Evolutionary conservation across 2,113 vertebrate genomes (phyloP), one percentile per base, ranked within the genome.

Genomic region (Harpagus bidentatus): DNA sequence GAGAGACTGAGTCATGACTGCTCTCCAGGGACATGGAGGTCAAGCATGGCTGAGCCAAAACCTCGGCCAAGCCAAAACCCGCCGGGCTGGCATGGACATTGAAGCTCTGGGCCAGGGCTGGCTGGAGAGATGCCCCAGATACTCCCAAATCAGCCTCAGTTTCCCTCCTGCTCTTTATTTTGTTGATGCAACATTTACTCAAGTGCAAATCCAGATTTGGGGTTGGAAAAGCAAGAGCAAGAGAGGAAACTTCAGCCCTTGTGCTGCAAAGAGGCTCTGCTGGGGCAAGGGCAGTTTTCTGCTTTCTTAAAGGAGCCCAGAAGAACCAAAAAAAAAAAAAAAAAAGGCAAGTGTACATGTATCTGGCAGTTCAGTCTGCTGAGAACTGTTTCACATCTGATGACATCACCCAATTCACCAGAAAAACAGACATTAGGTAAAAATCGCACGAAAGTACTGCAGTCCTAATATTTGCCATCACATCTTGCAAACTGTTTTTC

Each of bases 31-130:
- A 77, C 17, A 10, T 0, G 14, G 38, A 63, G 42, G 83, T 72
- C 63, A n/a, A 0, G 0, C 16, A 34, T 0, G 0, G 48, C 20
- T 2, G 6, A 89, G 40, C 16, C 47, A n/a, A 90, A 73, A 12
- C 2, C 10, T 2, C 0, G 3, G 29, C 25, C 3, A 7, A 89
- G 56, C 12, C 47, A 38, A 90, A 73, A 16, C 2, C 7, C 4
- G 1, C 42, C 0, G 0, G 17, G 25, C 14, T 55, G 40, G 34
- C 31, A 29, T 0, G 0, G 40, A 82, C 18, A 7, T 10, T 16
- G 58, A 59, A 53, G n/a, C 8, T 78, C 40, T 25, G 2, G 3
- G 10, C 36, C 63, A 17, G 6, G 9, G 7, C 32, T 70, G 56
- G 42, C 25, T 43, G 31, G 11, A 48, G 31, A 52, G 28, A 45